These are phyloP conservation scores for Calameuta filiformis DNA, from an alignment of 2,888 invertebrate species.

Conservation along the genomic window DNA sequence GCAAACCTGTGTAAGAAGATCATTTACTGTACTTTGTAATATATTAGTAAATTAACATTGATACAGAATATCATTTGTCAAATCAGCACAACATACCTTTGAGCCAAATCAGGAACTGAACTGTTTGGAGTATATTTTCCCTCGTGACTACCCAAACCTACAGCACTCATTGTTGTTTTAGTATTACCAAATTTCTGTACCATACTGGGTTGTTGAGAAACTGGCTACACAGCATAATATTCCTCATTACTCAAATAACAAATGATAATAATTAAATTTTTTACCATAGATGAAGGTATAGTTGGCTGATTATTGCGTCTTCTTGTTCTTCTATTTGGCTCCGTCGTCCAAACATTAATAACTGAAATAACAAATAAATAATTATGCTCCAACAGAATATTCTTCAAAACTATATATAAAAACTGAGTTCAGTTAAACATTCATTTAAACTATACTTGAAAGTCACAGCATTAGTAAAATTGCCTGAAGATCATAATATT, in stretches of 20 bases:
- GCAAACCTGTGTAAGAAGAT: slow-evolving; percentile 71
- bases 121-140: slow-evolving; percentile 84
- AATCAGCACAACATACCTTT: slow-evolving; percentile 61
- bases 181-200: slow-evolving; percentile 82
- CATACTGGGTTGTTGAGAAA: slow-evolving; percentile 59
- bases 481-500: not conserved
- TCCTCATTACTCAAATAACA: not conserved
- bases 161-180: slow-evolving; percentile 72
- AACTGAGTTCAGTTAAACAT: slow-evolving; percentile 9
- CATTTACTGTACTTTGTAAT: not conserved
- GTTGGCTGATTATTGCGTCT: slow-evolving; percentile 66
- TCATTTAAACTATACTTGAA: slow-evolving; percentile 3
- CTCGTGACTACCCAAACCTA: slow-evolving; percentile 81
- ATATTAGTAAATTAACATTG: slow-evolving; percentile 2
- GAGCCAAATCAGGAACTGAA: slow-evolving; percentile 72
- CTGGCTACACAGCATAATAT: slow-evolving; percentile 37
- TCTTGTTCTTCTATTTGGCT: slow-evolving; percentile 72
- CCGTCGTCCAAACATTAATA: slow-evolving; percentile 90
- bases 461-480: slow-evolving; percentile 15
- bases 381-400: not conserved
- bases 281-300: slow-evolving; percentile 49
- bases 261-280: slow-evolving; percentile 5
- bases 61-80: not conserved
- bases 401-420: not conserved
- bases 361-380: slow-evolving; percentile 68